Conservation (phyloP, 2,797 vertebrate species). For the Nannoperca australis region DNA sequence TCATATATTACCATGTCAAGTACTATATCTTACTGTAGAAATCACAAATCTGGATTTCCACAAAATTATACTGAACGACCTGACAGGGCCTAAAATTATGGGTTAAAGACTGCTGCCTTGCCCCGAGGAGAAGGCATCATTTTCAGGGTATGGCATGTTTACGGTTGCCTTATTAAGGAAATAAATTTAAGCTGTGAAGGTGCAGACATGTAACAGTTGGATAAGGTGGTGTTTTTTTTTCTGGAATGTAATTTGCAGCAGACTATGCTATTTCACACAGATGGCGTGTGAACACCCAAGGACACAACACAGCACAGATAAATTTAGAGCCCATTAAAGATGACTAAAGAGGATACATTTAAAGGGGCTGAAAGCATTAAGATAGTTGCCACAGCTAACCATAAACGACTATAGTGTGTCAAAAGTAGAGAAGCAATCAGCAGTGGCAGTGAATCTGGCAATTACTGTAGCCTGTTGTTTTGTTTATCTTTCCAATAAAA, state of each 20-base stretch:
- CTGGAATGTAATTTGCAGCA: conserved; percentile 33
- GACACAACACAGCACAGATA: conserved; percentile 21
- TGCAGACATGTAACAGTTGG: conserved; percentile 22
- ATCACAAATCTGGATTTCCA: not conserved
- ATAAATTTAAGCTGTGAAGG: conserved; percentile 24
- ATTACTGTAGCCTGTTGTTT: conserved; percentile 32
- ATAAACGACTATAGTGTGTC: conserved; percentile 1
- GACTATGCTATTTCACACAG: conserved; percentile 40
- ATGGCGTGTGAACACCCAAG: conserved; percentile 45
- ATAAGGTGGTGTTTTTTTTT: conserved; percentile 7
- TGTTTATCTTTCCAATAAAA: conserved; percentile 25
- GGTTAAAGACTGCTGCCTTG: not conserved
- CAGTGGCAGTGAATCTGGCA: conserved; percentile 24
- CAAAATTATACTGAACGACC: not conserved
- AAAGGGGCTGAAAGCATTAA: conserved; percentile 15
- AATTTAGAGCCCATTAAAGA: conserved; percentile 45
- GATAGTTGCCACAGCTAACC: conserved; percentile 3
- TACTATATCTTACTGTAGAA: not conserved
- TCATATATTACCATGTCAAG: not conserved
- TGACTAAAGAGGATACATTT: conserved; percentile 40
- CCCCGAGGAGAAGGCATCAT: not conserved
- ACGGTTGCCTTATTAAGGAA: conserved; percentile 24
- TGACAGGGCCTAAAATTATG: conserved; percentile 4
- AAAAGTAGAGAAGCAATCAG: conserved; percentile 21
- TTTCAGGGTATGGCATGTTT: conserved; percentile 22